phyloP scores from a whole-genome alignment of 2,888 invertebrate genomes.

The Endotricha flammealis region DNA sequence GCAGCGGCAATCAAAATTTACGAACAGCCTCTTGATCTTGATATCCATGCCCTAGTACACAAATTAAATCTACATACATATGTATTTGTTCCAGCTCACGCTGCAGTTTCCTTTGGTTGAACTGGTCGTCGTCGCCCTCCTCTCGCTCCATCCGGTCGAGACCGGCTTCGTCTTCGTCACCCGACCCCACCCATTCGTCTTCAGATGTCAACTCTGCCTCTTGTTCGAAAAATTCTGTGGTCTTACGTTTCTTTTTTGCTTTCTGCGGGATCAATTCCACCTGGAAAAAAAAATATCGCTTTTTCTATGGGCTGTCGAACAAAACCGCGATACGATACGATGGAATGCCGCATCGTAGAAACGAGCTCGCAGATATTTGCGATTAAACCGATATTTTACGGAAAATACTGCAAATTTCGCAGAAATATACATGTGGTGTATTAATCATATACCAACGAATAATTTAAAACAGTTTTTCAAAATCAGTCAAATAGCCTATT shows the following conservation, averaged over 20 bases:
- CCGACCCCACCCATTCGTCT: constrained; percentile 90
- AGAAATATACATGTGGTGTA: too few species aligned
- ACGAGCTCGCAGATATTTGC: too few species aligned
- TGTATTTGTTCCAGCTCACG: constrained; percentile 91
- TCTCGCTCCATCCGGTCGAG: constrained; percentile 90
- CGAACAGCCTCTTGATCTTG: too few species aligned
- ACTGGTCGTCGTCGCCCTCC: constrained; percentile 89
- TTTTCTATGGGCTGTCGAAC: background rate
- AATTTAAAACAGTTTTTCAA: too few species aligned
- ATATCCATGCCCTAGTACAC: too few species aligned
- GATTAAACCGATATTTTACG: too few species aligned
- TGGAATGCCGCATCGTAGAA: too few species aligned
- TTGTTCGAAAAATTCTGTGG: constrained; percentile 88
- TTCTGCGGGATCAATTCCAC: constrained; percentile 46
- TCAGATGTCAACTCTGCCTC: constrained; percentile 94
- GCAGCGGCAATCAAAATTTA: too few species aligned
- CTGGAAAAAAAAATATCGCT: constrained; percentile 25
- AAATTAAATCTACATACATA: constrained; percentile 78
- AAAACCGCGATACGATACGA: too few species aligned
- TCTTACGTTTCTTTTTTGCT: constrained; percentile 64
- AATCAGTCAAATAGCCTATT: too few species aligned
- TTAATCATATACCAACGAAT: too few species aligned
- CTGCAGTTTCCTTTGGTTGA: constrained; percentile 87
- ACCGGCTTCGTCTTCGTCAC: constrained; percentile 90
- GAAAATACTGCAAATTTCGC: too few species aligned